Evolutionary conservation across 2,113 vertebrate species (phyloP).

Genomic region (Stegostoma tigrinum): DNA sequence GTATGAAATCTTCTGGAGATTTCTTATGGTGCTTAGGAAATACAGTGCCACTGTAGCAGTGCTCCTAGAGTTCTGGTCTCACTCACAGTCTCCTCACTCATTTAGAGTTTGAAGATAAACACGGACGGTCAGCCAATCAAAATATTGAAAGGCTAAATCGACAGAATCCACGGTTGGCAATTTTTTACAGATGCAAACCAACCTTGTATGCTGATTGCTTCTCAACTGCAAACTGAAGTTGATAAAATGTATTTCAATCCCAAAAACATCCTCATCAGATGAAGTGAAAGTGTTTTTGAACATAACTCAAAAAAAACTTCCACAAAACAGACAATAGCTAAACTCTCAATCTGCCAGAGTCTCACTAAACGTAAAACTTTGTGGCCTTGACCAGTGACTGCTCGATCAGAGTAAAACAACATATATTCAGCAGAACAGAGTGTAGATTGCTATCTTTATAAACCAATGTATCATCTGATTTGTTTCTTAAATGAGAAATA

Average conservation of each 20-base stretch:
- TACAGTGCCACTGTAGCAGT: not conserved
- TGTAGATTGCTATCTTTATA: not conserved
- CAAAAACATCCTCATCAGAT: not conserved
- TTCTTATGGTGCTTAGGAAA: not conserved
- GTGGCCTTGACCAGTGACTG: not conserved
- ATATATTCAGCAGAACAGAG: not conserved
- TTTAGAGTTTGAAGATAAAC: not conserved
- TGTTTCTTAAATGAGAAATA: not conserved
- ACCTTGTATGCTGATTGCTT: too few relatives aligned
- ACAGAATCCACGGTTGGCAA: not conserved
- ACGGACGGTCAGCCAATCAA: not conserved
- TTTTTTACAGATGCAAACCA: not conserved
- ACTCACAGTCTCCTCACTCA: not conserved
- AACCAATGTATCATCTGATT: not conserved
- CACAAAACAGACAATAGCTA: not conserved
- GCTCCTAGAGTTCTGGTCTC: not conserved
- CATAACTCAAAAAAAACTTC: not conserved
- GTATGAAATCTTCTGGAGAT: not conserved
- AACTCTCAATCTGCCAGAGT: not conserved
- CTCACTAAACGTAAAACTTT: not conserved
- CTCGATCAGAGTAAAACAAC: not conserved
- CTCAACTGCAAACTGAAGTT: not conserved
- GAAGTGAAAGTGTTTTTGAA: not conserved
- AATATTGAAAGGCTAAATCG: not conserved
- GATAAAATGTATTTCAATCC: not conserved